Percentiles rank a stretch among this genome's conserved stretches.
phyloP scores from a whole-genome alignment of 2,888 invertebrate genomes.

The Ramazzottius varieornatus region DNA sequence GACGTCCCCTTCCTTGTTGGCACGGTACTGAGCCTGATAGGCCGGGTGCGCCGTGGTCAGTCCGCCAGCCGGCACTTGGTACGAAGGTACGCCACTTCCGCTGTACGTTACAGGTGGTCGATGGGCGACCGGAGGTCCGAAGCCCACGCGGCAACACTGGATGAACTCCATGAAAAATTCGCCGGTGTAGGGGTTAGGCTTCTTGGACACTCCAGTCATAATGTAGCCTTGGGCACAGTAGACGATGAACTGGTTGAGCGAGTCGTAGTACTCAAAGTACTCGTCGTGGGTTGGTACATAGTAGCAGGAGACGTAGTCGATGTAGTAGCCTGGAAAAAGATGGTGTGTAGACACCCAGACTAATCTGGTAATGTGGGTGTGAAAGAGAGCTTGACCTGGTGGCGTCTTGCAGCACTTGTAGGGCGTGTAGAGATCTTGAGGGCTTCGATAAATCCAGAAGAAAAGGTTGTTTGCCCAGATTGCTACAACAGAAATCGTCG shows the following conservation, averaged over 20 bases:
- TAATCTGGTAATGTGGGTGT: too few species aligned
- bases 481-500: too few species aligned
- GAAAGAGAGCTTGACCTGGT: too few species aligned
- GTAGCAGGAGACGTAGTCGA: slow-evolving; percentile 3
- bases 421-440: not conserved
- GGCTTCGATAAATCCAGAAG: not conserved
- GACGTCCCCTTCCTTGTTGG: too few species aligned
- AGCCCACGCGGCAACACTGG: not conserved
- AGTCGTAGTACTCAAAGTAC: slow-evolving; percentile 2
- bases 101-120: not conserved
- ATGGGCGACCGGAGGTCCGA: not conserved
- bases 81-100: not conserved
- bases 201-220: not conserved
- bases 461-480: not conserved
- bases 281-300: not conserved
- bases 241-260: not conserved
- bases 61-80: not conserved
- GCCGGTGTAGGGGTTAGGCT: not conserved
- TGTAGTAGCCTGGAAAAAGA: slow-evolving; percentile 4
- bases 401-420: not conserved
- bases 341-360: too few species aligned
- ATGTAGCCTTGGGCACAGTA: not conserved
- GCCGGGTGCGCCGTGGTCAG: too few species aligned
- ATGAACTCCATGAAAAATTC: not conserved
- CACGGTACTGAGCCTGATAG: too few species aligned